Percentiles rank a stretch among this genome's conserved stretches.
Conservation (phyloP, 2,113 vertebrate species). For the Ptychochromis oligacanthus region DNA sequence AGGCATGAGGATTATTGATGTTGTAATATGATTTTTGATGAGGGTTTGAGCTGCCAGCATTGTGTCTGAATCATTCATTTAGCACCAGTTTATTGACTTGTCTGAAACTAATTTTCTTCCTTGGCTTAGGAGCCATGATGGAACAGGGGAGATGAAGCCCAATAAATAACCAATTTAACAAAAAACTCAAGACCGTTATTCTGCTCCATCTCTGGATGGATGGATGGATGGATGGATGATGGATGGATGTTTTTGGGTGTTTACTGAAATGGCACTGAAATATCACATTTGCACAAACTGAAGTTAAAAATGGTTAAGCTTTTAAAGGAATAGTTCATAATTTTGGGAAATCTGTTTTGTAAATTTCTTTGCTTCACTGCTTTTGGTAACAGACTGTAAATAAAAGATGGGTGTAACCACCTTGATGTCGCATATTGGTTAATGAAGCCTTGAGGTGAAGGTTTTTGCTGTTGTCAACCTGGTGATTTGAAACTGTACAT, state of each 20-base stretch:
- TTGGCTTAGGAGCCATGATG: not conserved
- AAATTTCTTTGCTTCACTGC: not conserved
- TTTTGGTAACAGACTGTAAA: not conserved
- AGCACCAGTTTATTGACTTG: not conserved
- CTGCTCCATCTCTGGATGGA: not conserved
- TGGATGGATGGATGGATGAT: not conserved
- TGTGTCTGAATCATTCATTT: not conserved
- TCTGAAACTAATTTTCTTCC: not conserved
- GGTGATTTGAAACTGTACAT: not conserved
- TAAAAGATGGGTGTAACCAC: not conserved
- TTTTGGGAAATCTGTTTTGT: constrained; percentile 4
- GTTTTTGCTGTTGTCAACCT: not conserved
- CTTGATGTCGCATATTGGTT: not conserved
- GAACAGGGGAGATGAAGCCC: not conserved
- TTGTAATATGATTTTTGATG: not conserved
- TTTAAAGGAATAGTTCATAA: not conserved
- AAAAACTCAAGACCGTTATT: not conserved
- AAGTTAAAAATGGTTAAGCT: not conserved
- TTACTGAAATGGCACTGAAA: not conserved
- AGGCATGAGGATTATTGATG: not conserved
- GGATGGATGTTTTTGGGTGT: not conserved
- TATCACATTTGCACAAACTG: too few relatives aligned
- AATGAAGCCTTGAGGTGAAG: not conserved
- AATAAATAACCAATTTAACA: not conserved
- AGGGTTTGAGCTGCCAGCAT: not conserved